A percentile compares a stretch with the other conserved stretches of the same genome.
Conservation (phyloP, 2,797 vertebrate species). For the Sciurus carolinensis region DNA sequence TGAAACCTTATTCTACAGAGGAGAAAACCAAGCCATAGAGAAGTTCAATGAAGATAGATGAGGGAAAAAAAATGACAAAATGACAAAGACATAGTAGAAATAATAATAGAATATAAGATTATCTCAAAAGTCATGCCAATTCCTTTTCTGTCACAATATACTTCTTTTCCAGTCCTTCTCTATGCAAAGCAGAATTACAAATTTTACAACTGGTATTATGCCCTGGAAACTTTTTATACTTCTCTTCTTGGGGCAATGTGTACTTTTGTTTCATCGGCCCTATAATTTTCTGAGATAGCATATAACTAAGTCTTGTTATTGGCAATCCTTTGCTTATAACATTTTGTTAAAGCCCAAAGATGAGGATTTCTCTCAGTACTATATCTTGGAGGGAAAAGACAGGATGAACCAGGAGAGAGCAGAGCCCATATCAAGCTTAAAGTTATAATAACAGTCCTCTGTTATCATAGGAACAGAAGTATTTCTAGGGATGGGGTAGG, state of each 20-base stretch:
- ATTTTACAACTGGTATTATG: neutral
- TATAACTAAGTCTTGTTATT: neutral
- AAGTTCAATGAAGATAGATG: neutral
- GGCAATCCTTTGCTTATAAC: neutral
- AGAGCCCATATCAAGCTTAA: neutral
- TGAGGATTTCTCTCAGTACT: neutral
- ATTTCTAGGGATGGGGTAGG: neutral
- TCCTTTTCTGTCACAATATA: neutral
- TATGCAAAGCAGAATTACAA: neutral
- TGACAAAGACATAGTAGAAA: neutral
- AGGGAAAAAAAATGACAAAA: neutral
- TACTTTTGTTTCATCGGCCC: conserved; percentile 9
- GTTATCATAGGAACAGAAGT: neutral
- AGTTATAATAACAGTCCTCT: neutral
- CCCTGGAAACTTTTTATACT: neutral
- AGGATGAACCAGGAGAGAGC: neutral
- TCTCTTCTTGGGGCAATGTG: neutral
- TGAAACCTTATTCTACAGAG: conserved; percentile 34
- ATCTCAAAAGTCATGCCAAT: neutral
- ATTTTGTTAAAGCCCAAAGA: conserved; percentile 17
- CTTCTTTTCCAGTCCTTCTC: neutral
- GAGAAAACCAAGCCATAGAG: conserved; percentile 42
- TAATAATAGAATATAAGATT: neutral
- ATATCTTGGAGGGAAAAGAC: neutral
- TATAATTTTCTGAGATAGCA: neutral